phyloP scores from a whole-genome alignment of 2,797 vertebrate genomes.

The Bufotes viridis region DNA sequence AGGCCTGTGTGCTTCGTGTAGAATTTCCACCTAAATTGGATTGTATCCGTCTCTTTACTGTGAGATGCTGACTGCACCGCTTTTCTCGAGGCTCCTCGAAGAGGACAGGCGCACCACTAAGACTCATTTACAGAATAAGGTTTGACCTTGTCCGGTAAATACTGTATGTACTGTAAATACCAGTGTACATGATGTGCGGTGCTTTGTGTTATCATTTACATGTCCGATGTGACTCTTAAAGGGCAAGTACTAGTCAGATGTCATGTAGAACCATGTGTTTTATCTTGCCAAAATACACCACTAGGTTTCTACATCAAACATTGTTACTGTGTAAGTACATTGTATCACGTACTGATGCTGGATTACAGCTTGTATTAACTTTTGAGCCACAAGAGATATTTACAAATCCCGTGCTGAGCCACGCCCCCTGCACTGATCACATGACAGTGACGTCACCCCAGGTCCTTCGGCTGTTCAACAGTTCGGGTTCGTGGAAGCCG shows the following conservation, averaged over 20 bases:
- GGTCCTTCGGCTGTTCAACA: too few species aligned
- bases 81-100: slow-evolving; percentile 61
- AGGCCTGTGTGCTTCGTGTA: slow-evolving; percentile 66
- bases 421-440: too few species aligned
- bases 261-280: not conserved
- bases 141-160: slow-evolving; percentile 41
- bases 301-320: not conserved
- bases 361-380: too few species aligned
- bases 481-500: too few species aligned
- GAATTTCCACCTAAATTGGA: slow-evolving; percentile 63
- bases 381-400: too few species aligned
- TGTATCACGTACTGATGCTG: too few species aligned
- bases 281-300: not conserved
- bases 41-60: slow-evolving; percentile 59
- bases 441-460: too few species aligned
- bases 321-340: too few species aligned
- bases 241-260: not conserved
- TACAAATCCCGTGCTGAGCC: too few species aligned
- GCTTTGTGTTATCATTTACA: not conserved
- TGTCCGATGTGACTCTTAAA: not conserved
- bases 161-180: not conserved
- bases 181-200: not conserved
- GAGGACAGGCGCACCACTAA: slow-evolving; percentile 60
- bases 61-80: slow-evolving; percentile 65
- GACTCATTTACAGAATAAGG: slow-evolving; percentile 42